Conservation (phyloP, 2,888 invertebrate species). For the Beris chalybata region DNA sequence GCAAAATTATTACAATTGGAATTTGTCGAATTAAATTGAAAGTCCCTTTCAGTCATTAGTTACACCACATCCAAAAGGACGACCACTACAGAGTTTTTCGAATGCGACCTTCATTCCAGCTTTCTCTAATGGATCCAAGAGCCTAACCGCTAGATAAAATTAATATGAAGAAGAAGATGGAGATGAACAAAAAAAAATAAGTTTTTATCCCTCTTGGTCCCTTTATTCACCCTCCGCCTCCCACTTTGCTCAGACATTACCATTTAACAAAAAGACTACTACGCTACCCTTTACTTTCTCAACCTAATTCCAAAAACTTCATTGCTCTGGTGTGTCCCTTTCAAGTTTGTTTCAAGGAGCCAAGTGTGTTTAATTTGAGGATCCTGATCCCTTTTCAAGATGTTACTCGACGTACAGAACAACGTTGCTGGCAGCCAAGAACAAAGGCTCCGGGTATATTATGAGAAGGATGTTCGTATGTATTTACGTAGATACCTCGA, state of each 20-base stretch:
- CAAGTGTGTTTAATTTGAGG: constrained; percentile 33
- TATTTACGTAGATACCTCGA: not conserved
- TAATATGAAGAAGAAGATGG: too few species aligned
- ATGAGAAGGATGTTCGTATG: constrained; percentile 2
- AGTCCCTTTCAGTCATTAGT: too few species aligned
- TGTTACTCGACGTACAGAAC: constrained; percentile 8
- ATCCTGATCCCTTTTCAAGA: constrained; percentile 30
- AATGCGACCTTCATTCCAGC: too few species aligned
- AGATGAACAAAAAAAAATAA: too few species aligned
- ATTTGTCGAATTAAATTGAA: too few species aligned
- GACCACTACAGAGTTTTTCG: too few species aligned
- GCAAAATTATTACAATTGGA: too few species aligned
- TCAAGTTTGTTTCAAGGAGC: constrained; percentile 23
- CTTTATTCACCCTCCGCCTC: not conserved
- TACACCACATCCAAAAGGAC: too few species aligned
- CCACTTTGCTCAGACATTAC: constrained; percentile 11
- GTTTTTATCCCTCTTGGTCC: too few species aligned
- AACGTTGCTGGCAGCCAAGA: constrained; percentile 18
- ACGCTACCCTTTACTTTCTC: constrained; percentile 21
- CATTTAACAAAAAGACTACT: constrained; percentile 18
- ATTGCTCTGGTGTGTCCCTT: constrained; percentile 20
- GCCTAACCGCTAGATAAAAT: too few species aligned
- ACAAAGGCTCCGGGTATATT: constrained; percentile 28
- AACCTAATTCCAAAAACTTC: constrained; percentile 12
- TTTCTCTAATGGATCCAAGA: too few species aligned